A percentile compares a stretch with the other conserved stretches of the same genome.
These are phyloP conservation scores for Xanthia togata DNA, from an alignment of 2,888 invertebrate genomes.

Conservation along the genomic window DNA sequence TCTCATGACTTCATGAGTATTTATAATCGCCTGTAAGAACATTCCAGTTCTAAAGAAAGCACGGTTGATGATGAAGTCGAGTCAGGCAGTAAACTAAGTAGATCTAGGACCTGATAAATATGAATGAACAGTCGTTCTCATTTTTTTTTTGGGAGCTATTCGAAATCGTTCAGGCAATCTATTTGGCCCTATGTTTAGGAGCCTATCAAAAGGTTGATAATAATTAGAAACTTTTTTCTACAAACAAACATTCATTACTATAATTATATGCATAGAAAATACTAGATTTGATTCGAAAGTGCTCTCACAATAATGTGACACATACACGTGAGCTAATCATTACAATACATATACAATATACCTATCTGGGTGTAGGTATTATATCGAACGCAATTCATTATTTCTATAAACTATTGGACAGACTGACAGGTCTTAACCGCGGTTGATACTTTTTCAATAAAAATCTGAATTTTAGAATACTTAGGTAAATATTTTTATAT, in stretches of 20 bases:
- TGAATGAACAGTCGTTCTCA: too few species aligned
- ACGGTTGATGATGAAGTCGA: neutral
- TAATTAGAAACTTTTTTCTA: neutral
- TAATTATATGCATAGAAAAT: neutral
- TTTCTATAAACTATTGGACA: neutral
- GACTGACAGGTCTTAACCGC: too few species aligned
- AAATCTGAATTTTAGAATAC: too few species aligned
- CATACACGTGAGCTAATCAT: conserved; percentile 32
- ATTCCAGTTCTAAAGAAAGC: neutral
- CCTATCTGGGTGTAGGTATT: too few species aligned
- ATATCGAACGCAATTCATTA: neutral
- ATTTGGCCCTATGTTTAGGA: neutral
- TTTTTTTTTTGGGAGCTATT: too few species aligned
- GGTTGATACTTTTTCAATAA: too few species aligned
- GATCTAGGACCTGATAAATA: neutral
- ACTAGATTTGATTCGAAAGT: conserved; percentile 27
- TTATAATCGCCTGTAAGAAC: neutral
- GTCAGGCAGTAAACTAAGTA: neutral
- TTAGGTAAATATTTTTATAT: too few species aligned
- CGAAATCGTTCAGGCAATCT: neutral
- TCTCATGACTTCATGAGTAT: neutral
- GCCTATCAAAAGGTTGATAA: neutral
- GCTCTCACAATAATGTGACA: conserved; percentile 21
- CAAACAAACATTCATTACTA: neutral
- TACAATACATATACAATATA: neutral